Evolutionary conservation across 2,888 invertebrate species (phyloP).

Genomic region (Steromphala cineraria): DNA sequence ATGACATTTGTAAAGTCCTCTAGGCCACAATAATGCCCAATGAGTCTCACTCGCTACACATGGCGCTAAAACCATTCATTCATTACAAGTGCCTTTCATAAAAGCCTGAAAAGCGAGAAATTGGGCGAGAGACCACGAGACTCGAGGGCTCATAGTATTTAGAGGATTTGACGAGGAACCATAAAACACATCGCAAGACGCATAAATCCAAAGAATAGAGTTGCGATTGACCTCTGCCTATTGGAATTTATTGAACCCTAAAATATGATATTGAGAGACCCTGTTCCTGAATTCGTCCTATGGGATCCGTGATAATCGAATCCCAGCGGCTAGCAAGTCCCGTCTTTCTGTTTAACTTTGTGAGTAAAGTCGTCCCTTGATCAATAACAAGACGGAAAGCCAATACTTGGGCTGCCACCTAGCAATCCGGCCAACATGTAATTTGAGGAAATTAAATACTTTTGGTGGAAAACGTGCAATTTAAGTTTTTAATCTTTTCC

Average conservation of each 20-base stretch:
- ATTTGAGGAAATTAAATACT: conserved; percentile 18
- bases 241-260: conserved; percentile 13
- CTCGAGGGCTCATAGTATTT: conserved; percentile 4
- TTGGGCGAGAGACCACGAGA: conserved; percentile 13
- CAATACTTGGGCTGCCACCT: conserved; percentile 10
- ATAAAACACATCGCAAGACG: background rate
- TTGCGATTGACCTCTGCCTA: conserved; percentile 8
- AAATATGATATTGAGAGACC: conserved; percentile 15
- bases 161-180: conserved; percentile 1
- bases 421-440: background rate
- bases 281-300: conserved; percentile 7
- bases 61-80: conserved; percentile 1
- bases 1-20: background rate
- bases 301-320: conserved; percentile 13
- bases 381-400: background rate
- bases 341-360: conserved; percentile 15
- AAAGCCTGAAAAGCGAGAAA: conserved; percentile 8
- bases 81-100: conserved; percentile 9
- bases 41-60: background rate
- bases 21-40: background rate
- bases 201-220: conserved; percentile 9
- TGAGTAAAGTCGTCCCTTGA: background rate
- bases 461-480: conserved; percentile 16
- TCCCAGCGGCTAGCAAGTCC: background rate
- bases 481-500: conserved; percentile 17